Percentiles rank a stretch among this genome's conserved stretches.
Evolutionary conservation across 2,797 vertebrate species (phyloP).

Genomic region (Clarias pachynema): DNA sequence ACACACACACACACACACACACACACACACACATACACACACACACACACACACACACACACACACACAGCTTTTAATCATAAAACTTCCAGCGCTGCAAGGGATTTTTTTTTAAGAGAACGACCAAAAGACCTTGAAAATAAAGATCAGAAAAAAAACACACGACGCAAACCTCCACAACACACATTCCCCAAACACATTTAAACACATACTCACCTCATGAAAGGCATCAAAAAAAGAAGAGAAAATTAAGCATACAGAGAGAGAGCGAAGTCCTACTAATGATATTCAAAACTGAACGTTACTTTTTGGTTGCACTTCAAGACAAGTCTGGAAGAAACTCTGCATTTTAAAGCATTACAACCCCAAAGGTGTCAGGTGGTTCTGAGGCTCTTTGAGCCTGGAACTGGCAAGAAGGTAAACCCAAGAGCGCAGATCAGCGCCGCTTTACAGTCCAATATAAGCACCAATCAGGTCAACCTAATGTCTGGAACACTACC

Average conservation of each 20-base stretch:
- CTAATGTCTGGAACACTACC: background rate
- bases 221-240: background rate
- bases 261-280: background rate
- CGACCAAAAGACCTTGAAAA: conserved; percentile 35
- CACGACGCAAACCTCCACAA: conserved; percentile 9
- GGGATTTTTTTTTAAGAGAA: background rate
- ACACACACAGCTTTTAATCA: conserved; percentile 36
- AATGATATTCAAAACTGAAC: background rate
- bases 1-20: conserved; percentile 6
- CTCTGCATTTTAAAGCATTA: background rate
- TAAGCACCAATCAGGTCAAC: background rate
- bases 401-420: background rate
- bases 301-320: background rate
- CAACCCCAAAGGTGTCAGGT: background rate
- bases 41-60: conserved; percentile 2
- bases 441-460: background rate
- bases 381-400: background rate
- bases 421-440: background rate
- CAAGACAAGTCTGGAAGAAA: background rate
- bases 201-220: background rate
- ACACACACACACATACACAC: conserved; percentile 1
- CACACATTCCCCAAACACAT: conserved; percentile 2
- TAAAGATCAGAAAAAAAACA: conserved; percentile 21
- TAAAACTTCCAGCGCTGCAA: conserved; percentile 18
- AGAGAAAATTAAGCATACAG: background rate